These are phyloP conservation scores for Aethina tumida DNA, from an alignment of 1,140 invertebrate genomes.

Conservation along the genomic window DNA sequence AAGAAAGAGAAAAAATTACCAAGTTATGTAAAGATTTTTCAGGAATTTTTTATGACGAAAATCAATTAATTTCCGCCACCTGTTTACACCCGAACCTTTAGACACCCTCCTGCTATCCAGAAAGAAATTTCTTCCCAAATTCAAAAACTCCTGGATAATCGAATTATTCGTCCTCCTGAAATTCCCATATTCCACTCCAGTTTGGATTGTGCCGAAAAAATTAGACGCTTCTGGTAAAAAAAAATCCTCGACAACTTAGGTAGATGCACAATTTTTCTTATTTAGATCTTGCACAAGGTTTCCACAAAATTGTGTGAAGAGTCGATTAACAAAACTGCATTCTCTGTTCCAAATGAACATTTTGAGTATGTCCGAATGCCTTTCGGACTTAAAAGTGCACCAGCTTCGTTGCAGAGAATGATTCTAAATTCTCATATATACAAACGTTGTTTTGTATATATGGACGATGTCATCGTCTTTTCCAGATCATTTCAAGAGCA, in stretches of 20 bases:
- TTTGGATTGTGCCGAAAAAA: conserved; percentile 34
- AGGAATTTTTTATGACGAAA: conserved; percentile 22
- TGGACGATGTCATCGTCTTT: conserved; percentile 32
- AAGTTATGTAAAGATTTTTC: conserved; percentile 16
- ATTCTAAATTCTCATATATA: conserved; percentile 27
- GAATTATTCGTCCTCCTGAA: conserved; percentile 28
- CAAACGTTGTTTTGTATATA: conserved; percentile 27
- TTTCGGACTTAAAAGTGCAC: conserved; percentile 36
- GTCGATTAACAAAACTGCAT: conserved; percentile 39
- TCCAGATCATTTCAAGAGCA: conserved; percentile 23
- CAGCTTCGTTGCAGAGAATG: conserved; percentile 38
- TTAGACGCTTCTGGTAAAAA: conserved; percentile 26
- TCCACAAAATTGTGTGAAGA: conserved; percentile 38
- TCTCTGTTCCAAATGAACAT: conserved; percentile 31
- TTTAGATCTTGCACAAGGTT: conserved; percentile 40
- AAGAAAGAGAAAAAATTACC: conserved; percentile 11
- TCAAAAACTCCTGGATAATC: conserved; percentile 22
- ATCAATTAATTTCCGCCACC: conserved; percentile 18
- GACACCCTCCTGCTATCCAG: conserved; percentile 32
- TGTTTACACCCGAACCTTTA: conserved; percentile 27
- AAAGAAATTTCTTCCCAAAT: conserved; percentile 33
- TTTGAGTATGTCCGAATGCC: conserved; percentile 36
- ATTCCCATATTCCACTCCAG: conserved; percentile 27
- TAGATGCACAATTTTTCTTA: conserved; percentile 37
- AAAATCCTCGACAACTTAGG: conserved; percentile 38